Evolutionary conservation across 2,888 invertebrate genomes (phyloP).

Genomic region (Tetropium fuscum): DNA sequence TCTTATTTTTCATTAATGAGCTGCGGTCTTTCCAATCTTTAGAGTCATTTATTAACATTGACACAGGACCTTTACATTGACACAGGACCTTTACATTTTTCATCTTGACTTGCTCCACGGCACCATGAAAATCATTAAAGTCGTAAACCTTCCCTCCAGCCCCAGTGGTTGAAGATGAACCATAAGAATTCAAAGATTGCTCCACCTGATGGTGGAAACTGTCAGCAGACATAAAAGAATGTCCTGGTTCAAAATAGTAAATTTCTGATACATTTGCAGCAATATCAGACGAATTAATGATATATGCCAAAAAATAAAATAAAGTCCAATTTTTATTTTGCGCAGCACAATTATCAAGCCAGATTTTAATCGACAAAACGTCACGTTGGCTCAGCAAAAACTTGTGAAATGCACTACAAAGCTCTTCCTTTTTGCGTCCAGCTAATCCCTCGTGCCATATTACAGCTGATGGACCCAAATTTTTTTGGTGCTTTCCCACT

Average conservation of each 20-base stretch:
- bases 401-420: constrained; percentile 20
- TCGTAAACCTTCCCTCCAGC: constrained; percentile 19
- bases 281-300: constrained; percentile 22
- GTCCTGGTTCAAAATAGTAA: neutral
- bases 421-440: constrained; percentile 23
- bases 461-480: too few species aligned
- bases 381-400: constrained; percentile 22
- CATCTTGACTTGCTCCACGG: constrained; percentile 28
- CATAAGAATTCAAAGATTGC: too few species aligned
- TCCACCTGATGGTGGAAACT: too few species aligned
- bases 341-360: too few species aligned
- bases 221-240: neutral
- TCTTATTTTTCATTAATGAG: constrained; percentile 3
- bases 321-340: too few species aligned
- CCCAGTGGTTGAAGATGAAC: neutral
- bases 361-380: constrained; percentile 16
- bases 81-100: constrained; percentile 26
- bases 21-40: neutral
- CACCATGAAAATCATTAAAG: constrained; percentile 25
- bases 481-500: constrained; percentile 6
- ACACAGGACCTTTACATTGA: constrained; percentile 20
- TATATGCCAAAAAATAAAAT: constrained; percentile 24
- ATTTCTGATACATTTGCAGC: constrained; percentile 19
- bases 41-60: constrained; percentile 2
- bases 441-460: constrained; percentile 25